Evolutionary conservation across 2,888 invertebrate species (phyloP).

Genomic region (Aquatica leii): DNA sequence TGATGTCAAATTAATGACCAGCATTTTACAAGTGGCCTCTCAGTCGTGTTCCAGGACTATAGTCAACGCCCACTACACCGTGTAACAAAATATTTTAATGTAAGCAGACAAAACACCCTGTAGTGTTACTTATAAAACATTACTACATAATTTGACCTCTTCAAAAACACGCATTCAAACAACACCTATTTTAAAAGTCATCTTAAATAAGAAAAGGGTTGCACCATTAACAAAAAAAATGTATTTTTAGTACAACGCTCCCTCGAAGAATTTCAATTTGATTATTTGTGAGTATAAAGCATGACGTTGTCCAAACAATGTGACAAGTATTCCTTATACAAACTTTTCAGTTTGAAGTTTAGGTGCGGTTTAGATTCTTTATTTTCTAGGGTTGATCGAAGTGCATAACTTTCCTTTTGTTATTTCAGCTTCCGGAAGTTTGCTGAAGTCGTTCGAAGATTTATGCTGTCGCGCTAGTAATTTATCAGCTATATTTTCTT

Average conservation of each 20-base stretch:
- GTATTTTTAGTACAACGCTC: constrained; percentile 22
- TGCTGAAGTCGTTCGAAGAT: background rate
- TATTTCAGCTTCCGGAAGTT: constrained; percentile 3
- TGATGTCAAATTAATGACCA: no score
- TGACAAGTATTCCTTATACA: constrained; percentile 16
- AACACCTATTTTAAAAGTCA: no score
- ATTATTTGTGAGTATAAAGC: constrained; percentile 20
- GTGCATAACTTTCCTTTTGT: background rate
- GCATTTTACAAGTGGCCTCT: no score
- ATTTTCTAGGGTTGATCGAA: background rate
- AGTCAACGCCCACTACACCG: background rate
- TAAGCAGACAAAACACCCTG: constrained; percentile 13
- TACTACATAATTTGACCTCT: no score
- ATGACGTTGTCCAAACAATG: constrained; percentile 21
- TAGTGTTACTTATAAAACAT: no score
- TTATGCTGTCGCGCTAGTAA: background rate
- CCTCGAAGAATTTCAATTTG: constrained; percentile 14
- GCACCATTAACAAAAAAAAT: constrained; percentile 7
- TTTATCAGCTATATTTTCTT: background rate
- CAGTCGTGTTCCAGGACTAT: no score
- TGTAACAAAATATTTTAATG: constrained; percentile 1
- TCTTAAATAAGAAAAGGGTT: background rate
- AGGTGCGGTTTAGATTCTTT: background rate
- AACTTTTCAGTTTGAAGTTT: background rate
- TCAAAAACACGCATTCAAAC: no score